Evolutionary conservation across 64 coral and sea anemone genomes (phyloP), one percentile per base, ranked within the genome.

Genomic region (Montipora sp.): DNA sequence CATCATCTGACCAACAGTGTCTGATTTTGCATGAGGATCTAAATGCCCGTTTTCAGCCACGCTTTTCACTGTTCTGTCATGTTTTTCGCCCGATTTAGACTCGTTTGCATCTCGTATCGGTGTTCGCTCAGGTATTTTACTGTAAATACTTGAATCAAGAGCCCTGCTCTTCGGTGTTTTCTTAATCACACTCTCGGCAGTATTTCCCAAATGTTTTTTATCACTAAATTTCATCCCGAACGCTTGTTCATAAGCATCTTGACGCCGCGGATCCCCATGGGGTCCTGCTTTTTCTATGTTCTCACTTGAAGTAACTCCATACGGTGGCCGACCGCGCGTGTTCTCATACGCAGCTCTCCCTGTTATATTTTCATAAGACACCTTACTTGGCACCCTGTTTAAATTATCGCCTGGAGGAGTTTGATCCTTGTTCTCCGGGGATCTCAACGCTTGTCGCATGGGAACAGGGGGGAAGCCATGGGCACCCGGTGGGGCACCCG

Each of bases 1-100:
- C 12, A 77, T 66, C 51, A 50, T 47, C n/a, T 77, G 70, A 70
- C 83, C 73, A 23, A 86, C 84, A 36, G 63, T 55, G 23, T 82
- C 75, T 16, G 72, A 77, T 46, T 78, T 89, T n/a, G 24, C 87
- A 8, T 36, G 27, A 36, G 72, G 44, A 8, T 93, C 85, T 72
- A 78, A 80, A 72, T 87, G 83, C 15, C 83, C 81, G 43, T 93
- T 88, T 72, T 84, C 76, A 79, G 91, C 79, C 51, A 73, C 81
- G 47, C 75, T 86, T 47, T 84, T 67, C 9, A 86, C 1, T 81
- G 59, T 93, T 76, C 66, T 93, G 15, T 80, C 91, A 2, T 48
- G 91, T 20, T 59, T 75, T 14, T 75, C 87, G 19, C 60, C 57
- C 11, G 22, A 13, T 72, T 89, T 51, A 46, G 9, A 61, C 13